Evolutionary conservation across 2,113 vertebrate genomes (phyloP).

Genomic region (Nothoprocta pentlandii): DNA sequence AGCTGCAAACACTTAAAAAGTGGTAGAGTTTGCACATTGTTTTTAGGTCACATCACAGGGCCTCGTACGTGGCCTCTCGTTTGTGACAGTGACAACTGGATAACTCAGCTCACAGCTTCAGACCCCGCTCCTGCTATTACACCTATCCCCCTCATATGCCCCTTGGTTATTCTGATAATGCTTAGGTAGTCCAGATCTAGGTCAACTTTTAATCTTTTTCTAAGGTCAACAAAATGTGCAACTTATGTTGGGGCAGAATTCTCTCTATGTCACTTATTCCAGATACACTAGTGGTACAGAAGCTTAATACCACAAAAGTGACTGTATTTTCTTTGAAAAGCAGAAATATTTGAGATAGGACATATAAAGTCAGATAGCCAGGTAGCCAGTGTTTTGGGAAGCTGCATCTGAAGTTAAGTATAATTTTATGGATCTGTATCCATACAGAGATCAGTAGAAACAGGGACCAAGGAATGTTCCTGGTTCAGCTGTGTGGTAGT

Average conservation of each 20-base stretch:
- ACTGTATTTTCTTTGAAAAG: neutral
- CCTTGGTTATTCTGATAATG: neutral
- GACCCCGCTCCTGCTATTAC: neutral
- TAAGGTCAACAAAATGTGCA: neutral
- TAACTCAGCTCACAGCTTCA: neutral
- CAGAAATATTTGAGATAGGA: neutral
- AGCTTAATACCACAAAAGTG: neutral
- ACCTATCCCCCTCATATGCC: neutral
- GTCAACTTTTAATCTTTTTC: neutral
- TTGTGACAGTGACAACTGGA: neutral
- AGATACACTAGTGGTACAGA: neutral
- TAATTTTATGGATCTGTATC: neutral
- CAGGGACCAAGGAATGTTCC: neutral
- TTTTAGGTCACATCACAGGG: conserved; percentile 46
- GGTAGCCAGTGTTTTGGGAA: neutral
- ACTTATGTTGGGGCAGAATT: neutral
- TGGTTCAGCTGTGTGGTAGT: neutral
- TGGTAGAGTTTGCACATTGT: neutral
- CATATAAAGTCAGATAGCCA: neutral
- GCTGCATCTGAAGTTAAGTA: neutral
- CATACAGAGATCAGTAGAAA: neutral
- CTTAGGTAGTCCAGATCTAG: neutral
- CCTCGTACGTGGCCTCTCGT: neutral
- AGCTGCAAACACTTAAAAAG: conserved; percentile 53
- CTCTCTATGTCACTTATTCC: neutral